These are phyloP conservation scores for Coenonympha glycerion DNA, from an alignment of 2,888 invertebrate genomes.

Conservation along the genomic window DNA sequence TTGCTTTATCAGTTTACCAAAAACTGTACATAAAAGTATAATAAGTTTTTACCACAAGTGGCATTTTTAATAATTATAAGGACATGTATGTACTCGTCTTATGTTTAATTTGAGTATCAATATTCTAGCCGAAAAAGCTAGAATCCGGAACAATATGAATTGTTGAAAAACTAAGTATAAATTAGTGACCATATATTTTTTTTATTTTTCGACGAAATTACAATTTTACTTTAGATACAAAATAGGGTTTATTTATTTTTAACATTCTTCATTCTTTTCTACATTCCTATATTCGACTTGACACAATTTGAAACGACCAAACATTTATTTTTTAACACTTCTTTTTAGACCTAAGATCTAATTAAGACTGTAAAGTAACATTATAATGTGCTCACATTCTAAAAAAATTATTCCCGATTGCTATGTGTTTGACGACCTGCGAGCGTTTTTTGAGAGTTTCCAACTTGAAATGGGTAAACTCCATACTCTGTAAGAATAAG, in stretches of 20 bases:
- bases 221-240: not conserved
- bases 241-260: not conserved
- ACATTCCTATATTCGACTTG: conserved; percentile 21
- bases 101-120: not conserved
- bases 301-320: conserved; percentile 19
- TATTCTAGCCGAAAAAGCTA: not conserved
- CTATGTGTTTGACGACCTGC: too few relatives aligned
- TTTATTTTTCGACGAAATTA: not conserved
- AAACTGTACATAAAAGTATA: conserved; percentile 24
- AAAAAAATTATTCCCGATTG: conserved; percentile 1
- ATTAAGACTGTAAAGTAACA: conserved; percentile 26
- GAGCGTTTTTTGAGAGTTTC: not conserved
- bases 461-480: not conserved
- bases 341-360: conserved; percentile 26
- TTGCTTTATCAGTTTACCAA: conserved; percentile 23
- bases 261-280: conserved; percentile 10
- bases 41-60: conserved; percentile 16
- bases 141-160: not conserved
- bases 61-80: conserved; percentile 25
- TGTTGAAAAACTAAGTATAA: too few relatives aligned
- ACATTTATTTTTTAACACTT: conserved; percentile 23
- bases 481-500: too few relatives aligned
- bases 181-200: too few relatives aligned
- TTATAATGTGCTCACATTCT: conserved; percentile 24
- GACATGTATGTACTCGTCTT: not conserved